Conservation (phyloP, 2,797 vertebrate species). For the Gadopsis bispinosus region DNA sequence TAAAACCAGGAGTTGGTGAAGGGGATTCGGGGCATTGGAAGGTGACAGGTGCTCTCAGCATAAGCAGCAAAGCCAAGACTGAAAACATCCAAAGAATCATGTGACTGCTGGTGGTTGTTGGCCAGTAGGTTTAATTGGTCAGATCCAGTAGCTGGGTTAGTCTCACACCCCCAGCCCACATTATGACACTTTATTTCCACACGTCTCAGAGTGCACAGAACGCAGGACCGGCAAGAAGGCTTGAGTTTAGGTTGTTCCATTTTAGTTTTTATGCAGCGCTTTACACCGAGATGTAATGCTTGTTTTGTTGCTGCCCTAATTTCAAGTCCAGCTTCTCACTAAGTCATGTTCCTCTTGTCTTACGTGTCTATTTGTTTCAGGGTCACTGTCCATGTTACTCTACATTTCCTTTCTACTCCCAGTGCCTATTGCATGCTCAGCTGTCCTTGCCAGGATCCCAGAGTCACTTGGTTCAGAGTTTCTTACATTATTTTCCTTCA, state of each 20-base stretch:
- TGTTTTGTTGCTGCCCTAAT: background rate
- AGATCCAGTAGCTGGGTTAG: background rate
- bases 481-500: background rate
- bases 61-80: background rate
- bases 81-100: background rate
- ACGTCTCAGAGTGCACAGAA: background rate
- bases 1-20: constrained; percentile 4
- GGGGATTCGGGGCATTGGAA: background rate
- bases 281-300: background rate
- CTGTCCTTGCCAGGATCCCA: background rate
- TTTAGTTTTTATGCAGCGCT: constrained; percentile 3
- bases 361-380: background rate
- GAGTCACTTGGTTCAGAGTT: background rate
- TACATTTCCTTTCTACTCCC: background rate
- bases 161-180: background rate
- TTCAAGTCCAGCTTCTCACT: background rate
- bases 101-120: background rate
- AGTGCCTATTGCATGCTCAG: background rate
- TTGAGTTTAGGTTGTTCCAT: background rate
- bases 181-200: background rate
- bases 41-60: background rate
- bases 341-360: background rate
- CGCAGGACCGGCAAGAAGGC: background rate
- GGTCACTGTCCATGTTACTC: background rate
- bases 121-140: background rate